Evolutionary conservation across 2,888 invertebrate species (phyloP).

Genomic region (Dryococelus australis): DNA sequence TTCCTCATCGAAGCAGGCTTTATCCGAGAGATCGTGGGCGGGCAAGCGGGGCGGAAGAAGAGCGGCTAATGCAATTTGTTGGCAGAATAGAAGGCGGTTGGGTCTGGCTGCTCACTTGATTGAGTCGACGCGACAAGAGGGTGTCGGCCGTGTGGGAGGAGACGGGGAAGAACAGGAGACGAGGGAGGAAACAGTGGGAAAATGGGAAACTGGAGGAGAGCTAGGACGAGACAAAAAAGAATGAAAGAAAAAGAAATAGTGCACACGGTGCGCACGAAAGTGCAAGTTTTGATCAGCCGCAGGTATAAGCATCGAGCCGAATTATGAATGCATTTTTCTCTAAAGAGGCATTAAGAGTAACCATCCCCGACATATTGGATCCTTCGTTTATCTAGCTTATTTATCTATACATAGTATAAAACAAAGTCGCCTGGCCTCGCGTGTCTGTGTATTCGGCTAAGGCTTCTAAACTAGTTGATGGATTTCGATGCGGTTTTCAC

Average conservation of each 20-base stretch:
- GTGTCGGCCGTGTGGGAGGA: neutral
- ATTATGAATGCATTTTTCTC: too few relatives aligned
- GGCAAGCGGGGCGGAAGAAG: conserved; percentile 16
- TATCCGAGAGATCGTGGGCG: conserved; percentile 36
- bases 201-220: conserved; percentile 13
- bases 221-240: too few relatives aligned
- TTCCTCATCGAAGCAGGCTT: conserved; percentile 32
- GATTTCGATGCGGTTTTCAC: too few relatives aligned
- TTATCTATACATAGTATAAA: too few relatives aligned
- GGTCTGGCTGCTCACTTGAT: conserved; percentile 38
- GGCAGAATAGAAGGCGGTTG: conserved; percentile 40
- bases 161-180: neutral
- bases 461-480: too few relatives aligned
- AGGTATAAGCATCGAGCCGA: too few relatives aligned
- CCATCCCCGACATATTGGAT: too few relatives aligned
- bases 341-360: too few relatives aligned
- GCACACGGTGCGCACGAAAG: neutral
- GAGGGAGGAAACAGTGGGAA: conserved; percentile 1
- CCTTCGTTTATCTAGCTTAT: too few relatives aligned
- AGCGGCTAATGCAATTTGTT: conserved; percentile 42
- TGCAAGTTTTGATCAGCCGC: neutral
- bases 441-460: too few relatives aligned
- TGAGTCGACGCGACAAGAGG: conserved; percentile 33
- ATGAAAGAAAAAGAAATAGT: neutral
- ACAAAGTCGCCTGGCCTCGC: too few relatives aligned